These are phyloP conservation scores for Zootermopsis nevadensis DNA, from an alignment of 2,888 invertebrate genomes.

Conservation along the genomic window DNA sequence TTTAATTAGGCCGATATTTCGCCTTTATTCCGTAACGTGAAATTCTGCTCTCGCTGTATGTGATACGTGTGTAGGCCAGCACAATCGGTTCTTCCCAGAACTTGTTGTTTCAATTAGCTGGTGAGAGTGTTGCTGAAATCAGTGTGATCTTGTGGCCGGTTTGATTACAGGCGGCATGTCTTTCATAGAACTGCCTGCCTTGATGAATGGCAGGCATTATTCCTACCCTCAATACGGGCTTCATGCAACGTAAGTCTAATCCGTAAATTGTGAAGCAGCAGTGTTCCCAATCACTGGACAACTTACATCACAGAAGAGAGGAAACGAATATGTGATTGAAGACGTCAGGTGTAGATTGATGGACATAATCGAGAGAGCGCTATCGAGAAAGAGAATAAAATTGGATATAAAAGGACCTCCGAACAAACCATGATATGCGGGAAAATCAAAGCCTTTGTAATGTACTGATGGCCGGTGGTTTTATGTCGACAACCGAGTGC, in stretches of 20 bases:
- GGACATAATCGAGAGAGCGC: neutral
- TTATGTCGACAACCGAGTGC: neutral
- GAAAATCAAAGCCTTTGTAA: constrained; percentile 12
- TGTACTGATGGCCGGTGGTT: neutral
- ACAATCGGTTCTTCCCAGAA: no score
- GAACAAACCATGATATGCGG: constrained; percentile 18
- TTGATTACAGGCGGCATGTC: no score
- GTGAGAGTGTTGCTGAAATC: no score
- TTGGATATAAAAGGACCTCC: neutral
- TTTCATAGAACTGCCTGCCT: no score
- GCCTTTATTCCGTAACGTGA: no score
- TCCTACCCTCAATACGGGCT: neutral
- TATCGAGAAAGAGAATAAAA: neutral
- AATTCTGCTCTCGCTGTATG: no score
- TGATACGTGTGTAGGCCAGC: no score
- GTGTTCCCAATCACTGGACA: neutral
- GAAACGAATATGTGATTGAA: constrained; percentile 9
- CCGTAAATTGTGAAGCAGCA: neutral
- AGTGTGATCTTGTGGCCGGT: no score
- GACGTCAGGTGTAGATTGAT: constrained; percentile 10
- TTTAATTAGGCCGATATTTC: no score
- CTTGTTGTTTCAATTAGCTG: no score
- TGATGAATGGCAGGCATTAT: neutral
- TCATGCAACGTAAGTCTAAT: neutral
- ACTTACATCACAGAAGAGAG: neutral